Base-by-base conservation (phyloP, 1,140 invertebrate species). In the Trypoxylus dichotomus region DNA sequence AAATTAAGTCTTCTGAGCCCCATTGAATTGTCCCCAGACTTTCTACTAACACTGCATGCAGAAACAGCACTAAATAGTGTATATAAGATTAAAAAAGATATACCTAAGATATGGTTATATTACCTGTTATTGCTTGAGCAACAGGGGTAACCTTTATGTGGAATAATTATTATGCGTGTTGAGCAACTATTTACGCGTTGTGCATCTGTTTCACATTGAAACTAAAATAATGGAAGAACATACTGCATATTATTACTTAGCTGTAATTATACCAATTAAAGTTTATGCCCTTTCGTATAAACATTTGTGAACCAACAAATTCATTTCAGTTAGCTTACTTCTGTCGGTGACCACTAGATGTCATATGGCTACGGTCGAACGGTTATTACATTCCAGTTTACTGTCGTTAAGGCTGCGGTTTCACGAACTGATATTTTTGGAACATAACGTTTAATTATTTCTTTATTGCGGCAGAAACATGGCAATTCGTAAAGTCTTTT, bases 181-280 rank as follows among this genome's bases (percentile, higher is more conserved):
- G 21, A 27, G 21, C 8, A 10, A 68, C 24, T 27, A 15, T 58
- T 6, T 58, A 63, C 47, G 27, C 60, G 24, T 68, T 24, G 15
- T 68, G 27, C 13, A 68, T 29, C 60, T 68, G 60, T 27, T 68
- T 27, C 24, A 3, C 27, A 68, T 25, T 13, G 47, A 68, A 25
- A 68, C 60, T 21, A 21, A 68, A 68, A 27, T 68, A 29, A 29
- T 63, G 60, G 60, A 24, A 47, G 21, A 63, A 27, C 60, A 27
- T 27, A 25, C 24, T 8, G 19, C 19, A 8, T 24, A 68, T 68
- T 29, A 29, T 25, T 68, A 68, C 13, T 24, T 29, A 15, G 8
- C 15, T 15, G 7, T 68, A 68, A 68, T 68, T 68, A 68, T 27
- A 68, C 11, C 24, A 68, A 68, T 68, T 68, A 24, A 68, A 68